A percentile compares a stretch with the other conserved stretches of the same genome.
Evolutionary conservation across 2,113 vertebrate genomes (phyloP).

Genomic region (Coreoperca whiteheadi): DNA sequence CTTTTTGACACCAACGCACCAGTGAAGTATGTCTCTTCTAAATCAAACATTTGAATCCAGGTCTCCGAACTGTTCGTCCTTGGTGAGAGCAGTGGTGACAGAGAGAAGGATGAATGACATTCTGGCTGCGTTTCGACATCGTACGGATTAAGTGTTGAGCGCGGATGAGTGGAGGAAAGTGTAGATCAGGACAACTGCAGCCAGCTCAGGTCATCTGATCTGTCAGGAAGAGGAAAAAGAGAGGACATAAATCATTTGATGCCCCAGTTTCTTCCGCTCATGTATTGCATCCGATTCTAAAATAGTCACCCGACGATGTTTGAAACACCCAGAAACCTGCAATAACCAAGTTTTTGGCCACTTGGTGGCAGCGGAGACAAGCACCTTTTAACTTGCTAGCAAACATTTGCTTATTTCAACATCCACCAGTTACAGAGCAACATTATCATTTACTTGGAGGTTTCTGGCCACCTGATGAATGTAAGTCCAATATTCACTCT

Average conservation of each 20-base stretch:
- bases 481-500: too few relatives aligned
- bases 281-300: background rate
- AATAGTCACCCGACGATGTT: background rate
- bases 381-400: background rate
- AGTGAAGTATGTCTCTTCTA: slow-evolving; percentile 15
- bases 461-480: too few relatives aligned
- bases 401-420: background rate
- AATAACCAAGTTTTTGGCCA: background rate
- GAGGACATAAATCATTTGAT: background rate
- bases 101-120: slow-evolving; percentile 15
- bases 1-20: background rate
- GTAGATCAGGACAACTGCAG: slow-evolving; percentile 75
- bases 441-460: background rate
- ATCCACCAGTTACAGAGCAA: background rate
- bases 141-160: background rate
- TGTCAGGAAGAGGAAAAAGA: slow-evolving; percentile 43
- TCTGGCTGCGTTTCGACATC: background rate
- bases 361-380: background rate
- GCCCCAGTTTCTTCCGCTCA: background rate
- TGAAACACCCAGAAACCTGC: background rate
- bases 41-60: background rate
- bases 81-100: background rate
- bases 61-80: slow-evolving; percentile 6
- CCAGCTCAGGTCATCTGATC: slow-evolving; percentile 82
- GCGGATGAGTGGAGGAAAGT: background rate